Evolutionary conservation across 1,140 invertebrate species (phyloP).

Genomic region (Gonatopus flavifemur): DNA sequence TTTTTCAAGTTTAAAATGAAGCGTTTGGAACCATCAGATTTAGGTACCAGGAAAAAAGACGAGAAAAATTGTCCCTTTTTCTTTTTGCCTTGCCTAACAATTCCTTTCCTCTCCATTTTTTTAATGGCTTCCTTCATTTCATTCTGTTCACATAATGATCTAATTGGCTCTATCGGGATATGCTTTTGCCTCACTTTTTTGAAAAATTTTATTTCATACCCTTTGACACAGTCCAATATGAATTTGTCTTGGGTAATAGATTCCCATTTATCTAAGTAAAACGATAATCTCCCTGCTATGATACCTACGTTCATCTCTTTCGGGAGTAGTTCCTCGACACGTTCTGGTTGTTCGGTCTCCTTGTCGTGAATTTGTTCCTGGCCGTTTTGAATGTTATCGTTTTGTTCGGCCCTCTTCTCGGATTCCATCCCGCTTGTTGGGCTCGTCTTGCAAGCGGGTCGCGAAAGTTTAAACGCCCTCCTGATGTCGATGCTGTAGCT

Average conservation of each 20-base stretch:
- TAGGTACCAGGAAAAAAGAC: constrained; percentile 22
- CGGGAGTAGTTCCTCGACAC: background rate
- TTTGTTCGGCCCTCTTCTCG: constrained; percentile 1
- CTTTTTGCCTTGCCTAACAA: background rate
- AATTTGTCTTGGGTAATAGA: constrained; percentile 18
- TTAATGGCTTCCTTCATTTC: no score
- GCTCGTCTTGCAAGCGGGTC: constrained; percentile 9
- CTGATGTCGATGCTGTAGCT: background rate
- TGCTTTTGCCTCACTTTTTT: no score
- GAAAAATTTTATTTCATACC: constrained; percentile 20
- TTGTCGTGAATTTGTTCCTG: constrained; percentile 2
- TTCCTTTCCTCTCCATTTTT: constrained; percentile 6
- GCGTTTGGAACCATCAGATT: constrained; percentile 19
- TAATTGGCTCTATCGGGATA: background rate
- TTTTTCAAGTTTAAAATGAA: constrained; percentile 33
- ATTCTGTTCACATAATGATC: no score
- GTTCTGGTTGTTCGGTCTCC: background rate
- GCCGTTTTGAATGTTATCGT: background rate
- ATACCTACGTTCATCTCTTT: constrained; percentile 18
- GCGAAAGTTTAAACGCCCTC: constrained; percentile 11
- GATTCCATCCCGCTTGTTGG: constrained; percentile 12
- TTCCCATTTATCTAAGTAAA: constrained; percentile 15
- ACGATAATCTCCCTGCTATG: constrained; percentile 16
- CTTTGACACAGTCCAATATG: constrained; percentile 16
- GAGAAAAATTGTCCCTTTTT: background rate